Evolutionary conservation across 2,888 invertebrate genomes (phyloP).

Genomic region (Theretra japonica): DNA sequence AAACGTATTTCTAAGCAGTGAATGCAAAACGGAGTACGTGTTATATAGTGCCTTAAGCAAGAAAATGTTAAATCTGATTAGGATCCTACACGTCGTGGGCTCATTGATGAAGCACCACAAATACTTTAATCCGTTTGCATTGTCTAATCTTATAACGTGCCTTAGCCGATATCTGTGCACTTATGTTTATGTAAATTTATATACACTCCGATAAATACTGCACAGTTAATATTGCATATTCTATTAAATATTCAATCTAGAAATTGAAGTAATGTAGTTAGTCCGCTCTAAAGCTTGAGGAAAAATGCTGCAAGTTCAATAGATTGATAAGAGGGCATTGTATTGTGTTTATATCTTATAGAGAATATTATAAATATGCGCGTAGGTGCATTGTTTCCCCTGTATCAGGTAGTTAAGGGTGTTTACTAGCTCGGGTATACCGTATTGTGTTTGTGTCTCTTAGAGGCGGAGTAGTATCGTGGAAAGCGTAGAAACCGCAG

Average conservation of each 20-base stretch:
- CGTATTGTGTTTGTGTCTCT: constrained; percentile 8
- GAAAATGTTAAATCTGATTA: constrained; percentile 63
- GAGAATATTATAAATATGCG: neutral
- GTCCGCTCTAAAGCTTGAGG: neutral
- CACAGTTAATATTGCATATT: neutral
- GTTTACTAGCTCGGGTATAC: neutral
- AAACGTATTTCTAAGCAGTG: neutral
- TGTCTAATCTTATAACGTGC: constrained; percentile 82
- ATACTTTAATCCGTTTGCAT: constrained; percentile 79
- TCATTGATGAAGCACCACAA: constrained; percentile 77
- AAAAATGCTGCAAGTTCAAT: neutral
- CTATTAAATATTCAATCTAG: neutral
- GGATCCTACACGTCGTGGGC: constrained; percentile 62
- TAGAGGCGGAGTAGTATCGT: constrained; percentile 40
- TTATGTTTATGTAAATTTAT: constrained; percentile 31
- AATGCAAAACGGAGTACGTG: neutral
- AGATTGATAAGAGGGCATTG: neutral
- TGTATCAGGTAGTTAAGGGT: neutral
- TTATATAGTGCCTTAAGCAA: constrained; percentile 31
- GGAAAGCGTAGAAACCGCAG: constrained; percentile 79
- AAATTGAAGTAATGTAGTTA: neutral
- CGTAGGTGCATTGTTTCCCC: neutral
- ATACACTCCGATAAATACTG: constrained; percentile 7
- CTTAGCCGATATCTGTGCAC: constrained; percentile 63
- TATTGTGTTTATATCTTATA: neutral